Base-by-base conservation (phyloP, 2,888 invertebrate species). In the Apotomis betuletana region DNA sequence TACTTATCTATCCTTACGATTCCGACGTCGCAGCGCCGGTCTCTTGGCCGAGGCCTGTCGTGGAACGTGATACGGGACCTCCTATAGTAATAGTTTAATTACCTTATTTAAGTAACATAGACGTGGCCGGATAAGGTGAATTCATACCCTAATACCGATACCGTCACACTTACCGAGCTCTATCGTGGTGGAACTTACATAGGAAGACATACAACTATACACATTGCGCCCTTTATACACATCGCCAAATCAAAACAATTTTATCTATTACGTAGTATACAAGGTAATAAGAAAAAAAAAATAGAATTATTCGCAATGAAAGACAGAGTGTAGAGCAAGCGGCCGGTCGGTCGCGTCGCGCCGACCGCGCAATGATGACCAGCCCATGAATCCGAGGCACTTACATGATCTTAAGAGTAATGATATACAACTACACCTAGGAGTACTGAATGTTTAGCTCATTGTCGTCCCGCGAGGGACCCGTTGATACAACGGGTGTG, bases 401-500 rank as follows among this genome's bases (percentile, higher is more conserved):
- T 92, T 93, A 91, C 82, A 91, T 91, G 91, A 92, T 84, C 92
- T 91, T 92, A 92, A 87, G 77, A 87, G 83, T 93, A 92, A 91
- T 92, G 92, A 92, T 93, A 93, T 91, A 90, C 90, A 91, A 88
- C 88, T 88, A 90, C 80, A 81, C 86, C 90, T 91, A 91, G 86
- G 89, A 90, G 89, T 89, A 90, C 87, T 85, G 83, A 87, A 87
- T 86, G 84, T 87, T 49, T 84, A 90, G 90, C 90, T 90, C 89
- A 83, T 85, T 83, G 87, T 87, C 88, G 83, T 83, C 87, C 88
- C 86, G 86, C 83, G 81, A 85, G 82, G 87, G 89, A 86, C 89
- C 91, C 92, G 88, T 91, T 91, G 91, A 92, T 92, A 91, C 92
- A 91, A 92, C 92, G 90, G 91, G 85, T 82, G 88, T 87, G 90